Evolutionary conservation across 2,888 invertebrate genomes (phyloP), one percentile per base, ranked within the genome.

Genomic region (Parnassius mnemosyne): DNA sequence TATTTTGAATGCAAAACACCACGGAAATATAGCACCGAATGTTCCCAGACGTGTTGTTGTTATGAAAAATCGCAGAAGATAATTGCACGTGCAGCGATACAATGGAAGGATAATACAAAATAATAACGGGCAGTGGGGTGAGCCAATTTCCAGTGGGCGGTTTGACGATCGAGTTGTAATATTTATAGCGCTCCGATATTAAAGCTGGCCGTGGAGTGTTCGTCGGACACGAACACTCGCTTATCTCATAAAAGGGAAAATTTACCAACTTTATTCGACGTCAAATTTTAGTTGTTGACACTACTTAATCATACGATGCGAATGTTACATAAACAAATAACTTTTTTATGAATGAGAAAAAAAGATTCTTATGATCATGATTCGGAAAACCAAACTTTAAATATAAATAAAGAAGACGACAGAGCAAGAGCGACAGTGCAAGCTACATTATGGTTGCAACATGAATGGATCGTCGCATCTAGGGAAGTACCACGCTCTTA

Each of bases 71-170:
- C 34, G 46, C 58, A 54, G 12, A 13, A 12, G 50, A 58, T 54
- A 63, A 63, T 63, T 54, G 53, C 51, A 44, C 52, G 41, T 12
- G 34, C 44, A 68, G 62, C 66, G 66, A 60, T 65, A 71, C 68
- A 66, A 68, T 65, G 67, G 69, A 65, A 67, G 59, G 51, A 52
- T 61, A 57, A 53, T 62, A 43, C 53, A 57, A 47, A 75, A 73
- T 75, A 71, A 72, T 72, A 71, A 69, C 71, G 66, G 66, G 66
- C 47, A 68, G 65, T 58, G 64, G 73, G 74, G 72, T 73, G 75
- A 69, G 75, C 69, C 75, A 78, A 78, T 80, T 79, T 81, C 75
- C 76, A 74, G 78, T 76, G 75, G 76, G 81, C 73, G 77, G 72
- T 71, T 69, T 75, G 76, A 76, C 72, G 75, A 76, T 77, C 77